phyloP scores from a whole-genome alignment of 2,113 vertebrate species.

The Zosterops lateralis region DNA sequence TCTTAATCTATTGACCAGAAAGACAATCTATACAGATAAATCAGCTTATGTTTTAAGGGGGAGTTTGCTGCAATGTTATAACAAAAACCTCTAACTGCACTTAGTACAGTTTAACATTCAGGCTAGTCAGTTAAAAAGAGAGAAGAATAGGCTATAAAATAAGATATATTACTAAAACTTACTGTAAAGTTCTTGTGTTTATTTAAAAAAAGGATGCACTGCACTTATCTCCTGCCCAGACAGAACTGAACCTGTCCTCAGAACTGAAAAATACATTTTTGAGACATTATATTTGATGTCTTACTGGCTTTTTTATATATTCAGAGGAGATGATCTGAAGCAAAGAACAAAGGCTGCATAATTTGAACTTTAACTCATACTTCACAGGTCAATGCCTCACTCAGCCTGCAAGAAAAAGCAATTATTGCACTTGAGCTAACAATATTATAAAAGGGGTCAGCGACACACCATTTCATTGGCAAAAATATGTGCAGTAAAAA shows the following conservation, averaged over 20 bases:
- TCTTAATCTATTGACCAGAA: conserved; percentile 29
- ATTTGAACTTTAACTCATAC: conserved; percentile 72
- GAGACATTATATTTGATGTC: neutral
- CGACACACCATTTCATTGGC: conserved; percentile 42
- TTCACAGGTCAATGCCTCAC: conserved; percentile 64
- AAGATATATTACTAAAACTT: neutral
- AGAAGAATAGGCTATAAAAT: neutral
- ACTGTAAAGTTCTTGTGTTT: neutral
- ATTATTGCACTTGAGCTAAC: conserved; percentile 69
- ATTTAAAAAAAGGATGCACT: neutral
- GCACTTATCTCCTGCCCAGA: neutral
- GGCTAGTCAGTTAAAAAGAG: neutral
- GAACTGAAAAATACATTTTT: neutral
- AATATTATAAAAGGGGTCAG: conserved; percentile 45
- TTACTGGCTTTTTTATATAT: conserved; percentile 50
- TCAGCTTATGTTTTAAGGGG: neutral
- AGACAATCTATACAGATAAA: neutral
- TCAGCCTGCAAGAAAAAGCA: conserved; percentile 66
- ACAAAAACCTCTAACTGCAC: neutral
- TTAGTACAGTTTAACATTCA: neutral
- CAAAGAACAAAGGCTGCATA: conserved; percentile 58
- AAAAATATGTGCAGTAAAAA: conserved; percentile 25
- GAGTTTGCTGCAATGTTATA: neutral
- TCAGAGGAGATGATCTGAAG: conserved; percentile 66
- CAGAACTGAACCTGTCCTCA: neutral